These are phyloP conservation scores for Planococcus citri DNA, from an alignment of 1,140 invertebrate genomes.

Conservation along the genomic window DNA sequence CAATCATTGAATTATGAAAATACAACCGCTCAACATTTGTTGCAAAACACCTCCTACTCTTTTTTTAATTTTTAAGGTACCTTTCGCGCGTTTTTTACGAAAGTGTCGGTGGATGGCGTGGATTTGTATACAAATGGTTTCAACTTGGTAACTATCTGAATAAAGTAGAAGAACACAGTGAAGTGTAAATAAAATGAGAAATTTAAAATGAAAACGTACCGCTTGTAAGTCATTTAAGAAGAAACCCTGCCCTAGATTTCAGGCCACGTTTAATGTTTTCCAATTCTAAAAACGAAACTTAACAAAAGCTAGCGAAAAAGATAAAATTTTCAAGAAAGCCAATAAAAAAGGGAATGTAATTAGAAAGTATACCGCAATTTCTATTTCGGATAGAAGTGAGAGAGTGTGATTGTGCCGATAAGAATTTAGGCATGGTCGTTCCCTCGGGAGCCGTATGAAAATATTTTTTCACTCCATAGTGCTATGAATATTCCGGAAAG, in stretches of 20 bases:
- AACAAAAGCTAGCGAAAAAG: slow-evolving; percentile 8
- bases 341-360: slow-evolving; percentile 13
- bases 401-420: slow-evolving; percentile 14
- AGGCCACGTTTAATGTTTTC: slow-evolving; percentile 4
- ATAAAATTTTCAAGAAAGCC: slow-evolving; percentile 18
- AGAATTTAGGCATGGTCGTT: slow-evolving; percentile 4
- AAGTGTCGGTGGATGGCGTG: no score
- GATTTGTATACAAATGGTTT: no score
- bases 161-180: neutral
- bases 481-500: slow-evolving; percentile 20
- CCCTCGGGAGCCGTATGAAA: slow-evolving; percentile 11
- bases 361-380: slow-evolving; percentile 19
- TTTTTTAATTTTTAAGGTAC: no score
- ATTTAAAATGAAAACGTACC: neutral
- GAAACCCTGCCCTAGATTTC: neutral
- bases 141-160: no score
- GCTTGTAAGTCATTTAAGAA: slow-evolving; percentile 3
- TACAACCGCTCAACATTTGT: no score
- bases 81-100: no score
- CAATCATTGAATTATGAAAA: no score
- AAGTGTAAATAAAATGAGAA: neutral
- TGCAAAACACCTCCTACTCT: no score
- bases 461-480: slow-evolving; percentile 17
- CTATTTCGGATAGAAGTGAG: slow-evolving; percentile 13
- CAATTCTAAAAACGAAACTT: neutral